Percentiles rank a stretch among this genome's conserved stretches.
These are phyloP conservation scores for Crocodylus rhombifer DNA, from an alignment of 2,797 vertebrate genomes.

Conservation along the genomic window DNA sequence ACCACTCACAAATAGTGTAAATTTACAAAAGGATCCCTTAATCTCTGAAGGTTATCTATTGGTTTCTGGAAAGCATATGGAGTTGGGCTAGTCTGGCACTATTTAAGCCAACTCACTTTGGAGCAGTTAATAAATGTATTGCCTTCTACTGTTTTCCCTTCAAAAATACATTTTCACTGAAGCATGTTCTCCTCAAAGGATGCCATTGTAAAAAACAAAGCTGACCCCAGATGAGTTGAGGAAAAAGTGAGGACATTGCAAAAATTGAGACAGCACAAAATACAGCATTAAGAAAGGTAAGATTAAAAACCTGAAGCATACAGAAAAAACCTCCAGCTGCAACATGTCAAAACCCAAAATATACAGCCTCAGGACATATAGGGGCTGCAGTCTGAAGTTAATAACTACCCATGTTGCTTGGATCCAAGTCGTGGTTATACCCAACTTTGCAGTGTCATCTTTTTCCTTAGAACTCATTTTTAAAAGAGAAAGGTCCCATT, in stretches of 20 bases:
- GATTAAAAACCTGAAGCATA: background rate
- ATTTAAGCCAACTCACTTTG: background rate
- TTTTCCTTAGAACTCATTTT: conserved; percentile 40
- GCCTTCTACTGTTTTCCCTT: rapidly evolving
- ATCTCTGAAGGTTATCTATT: background rate
- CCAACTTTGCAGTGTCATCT: conserved; percentile 23
- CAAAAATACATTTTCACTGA: conserved; percentile 3
- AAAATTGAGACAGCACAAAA: conserved; percentile 31
- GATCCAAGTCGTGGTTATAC: conserved; percentile 52
- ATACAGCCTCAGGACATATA: conserved; percentile 28
- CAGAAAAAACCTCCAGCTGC: background rate
- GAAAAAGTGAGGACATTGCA: background rate
- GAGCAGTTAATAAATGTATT: background rate
- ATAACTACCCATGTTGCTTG: conserved; percentile 25
- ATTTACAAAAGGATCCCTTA: background rate
- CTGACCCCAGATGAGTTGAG: conserved; percentile 19
- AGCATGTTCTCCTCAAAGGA: background rate
- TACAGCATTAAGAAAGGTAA: background rate
- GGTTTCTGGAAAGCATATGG: background rate
- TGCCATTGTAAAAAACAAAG: conserved; percentile 40
- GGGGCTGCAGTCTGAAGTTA: conserved; percentile 20
- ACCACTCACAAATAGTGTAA: background rate
- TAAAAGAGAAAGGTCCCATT: conserved; percentile 53
- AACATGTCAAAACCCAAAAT: conserved; percentile 1
- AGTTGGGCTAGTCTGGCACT: background rate